Evolutionary conservation across 2,113 vertebrate genomes (phyloP).

Genomic region (Poeciliopsis retropinna): DNA sequence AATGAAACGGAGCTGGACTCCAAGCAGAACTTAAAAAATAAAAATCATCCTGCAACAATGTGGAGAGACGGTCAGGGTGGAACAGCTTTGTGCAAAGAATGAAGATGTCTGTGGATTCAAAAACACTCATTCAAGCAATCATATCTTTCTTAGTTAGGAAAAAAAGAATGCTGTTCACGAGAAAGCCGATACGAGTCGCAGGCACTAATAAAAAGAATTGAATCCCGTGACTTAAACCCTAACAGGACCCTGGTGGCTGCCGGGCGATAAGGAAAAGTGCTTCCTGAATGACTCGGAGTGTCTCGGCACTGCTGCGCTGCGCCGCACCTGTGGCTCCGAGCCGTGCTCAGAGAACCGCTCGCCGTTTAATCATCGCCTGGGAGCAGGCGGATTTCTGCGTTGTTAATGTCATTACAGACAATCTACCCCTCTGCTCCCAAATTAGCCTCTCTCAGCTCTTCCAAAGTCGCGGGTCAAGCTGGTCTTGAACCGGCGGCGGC

Average conservation of each 20-base stretch:
- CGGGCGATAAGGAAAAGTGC: constrained; percentile 72
- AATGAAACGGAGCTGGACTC: constrained; percentile 46
- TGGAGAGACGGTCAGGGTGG: constrained; percentile 9
- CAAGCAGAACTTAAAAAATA: constrained; percentile 30
- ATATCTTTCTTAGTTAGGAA: constrained; percentile 13
- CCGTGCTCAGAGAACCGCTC: constrained; percentile 27
- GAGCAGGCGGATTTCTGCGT: constrained; percentile 31
- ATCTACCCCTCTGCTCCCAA: constrained; percentile 22
- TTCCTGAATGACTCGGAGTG: constrained; percentile 68
- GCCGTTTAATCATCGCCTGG: constrained; percentile 33
- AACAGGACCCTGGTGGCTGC: constrained; percentile 66
- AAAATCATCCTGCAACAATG: constrained; percentile 16
- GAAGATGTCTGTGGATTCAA: constrained; percentile 23
- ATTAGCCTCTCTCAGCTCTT: constrained; percentile 24
- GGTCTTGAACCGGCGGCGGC: constrained; percentile 25
- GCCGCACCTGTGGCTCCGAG: constrained; percentile 66
- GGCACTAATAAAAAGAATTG: constrained; percentile 60
- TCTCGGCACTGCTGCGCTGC: constrained; percentile 59
- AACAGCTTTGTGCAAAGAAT: constrained; percentile 14
- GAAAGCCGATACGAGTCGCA: constrained; percentile 50
- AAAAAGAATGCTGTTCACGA: constrained; percentile 14
- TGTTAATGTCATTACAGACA: constrained; percentile 32
- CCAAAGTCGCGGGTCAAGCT: constrained; percentile 27
- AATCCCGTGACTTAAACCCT: constrained; percentile 62
- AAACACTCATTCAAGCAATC: constrained; percentile 11